A percentile compares a stretch with the other conserved stretches of the same genome.
Evolutionary conservation across 2,888 invertebrate species (phyloP).

Genomic region (Luffia ferchaultella): DNA sequence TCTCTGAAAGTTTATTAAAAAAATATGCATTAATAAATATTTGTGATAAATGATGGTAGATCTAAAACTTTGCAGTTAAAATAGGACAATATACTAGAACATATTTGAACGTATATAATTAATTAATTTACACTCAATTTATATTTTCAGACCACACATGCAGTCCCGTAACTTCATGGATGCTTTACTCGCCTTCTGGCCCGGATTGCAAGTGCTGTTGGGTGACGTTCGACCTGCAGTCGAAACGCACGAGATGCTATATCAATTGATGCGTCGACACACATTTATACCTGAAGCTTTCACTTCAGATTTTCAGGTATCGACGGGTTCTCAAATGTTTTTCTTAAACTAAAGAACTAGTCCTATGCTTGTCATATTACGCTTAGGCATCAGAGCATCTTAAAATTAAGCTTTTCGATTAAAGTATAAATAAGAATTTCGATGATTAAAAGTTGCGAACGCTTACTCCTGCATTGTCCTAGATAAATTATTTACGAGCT

Average conservation of each 20-base stretch:
- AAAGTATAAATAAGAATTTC: too few relatives aligned
- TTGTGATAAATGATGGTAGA: too few relatives aligned
- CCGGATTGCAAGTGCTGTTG: conserved; percentile 87
- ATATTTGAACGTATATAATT: too few relatives aligned
- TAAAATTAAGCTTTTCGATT: neutral
- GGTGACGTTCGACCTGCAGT: conserved; percentile 97
- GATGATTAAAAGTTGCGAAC: too few relatives aligned
- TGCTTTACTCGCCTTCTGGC: conserved; percentile 97
- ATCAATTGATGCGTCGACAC: conserved; percentile 97
- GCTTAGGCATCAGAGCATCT: neutral
- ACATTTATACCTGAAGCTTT: conserved; percentile 99
- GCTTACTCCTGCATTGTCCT: too few relatives aligned
- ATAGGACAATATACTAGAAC: too few relatives aligned
- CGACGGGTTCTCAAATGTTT: too few relatives aligned
- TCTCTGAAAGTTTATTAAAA: too few relatives aligned
- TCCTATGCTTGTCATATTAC: neutral
- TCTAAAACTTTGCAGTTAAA: too few relatives aligned
- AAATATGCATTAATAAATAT: too few relatives aligned
- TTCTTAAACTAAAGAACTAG: too few relatives aligned
- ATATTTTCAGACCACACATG: conserved; percentile 77
- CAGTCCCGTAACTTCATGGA: conserved; percentile 98
- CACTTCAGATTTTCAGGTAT: conserved; percentile 92
- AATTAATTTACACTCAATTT: neutral
- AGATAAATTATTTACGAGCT: too few relatives aligned
- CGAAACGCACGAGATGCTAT: conserved; percentile 99